Evolutionary conservation across 2,113 vertebrate species (phyloP), one percentile per base, ranked within the genome.

Genomic region (Oncorhynchus kisutch): DNA sequence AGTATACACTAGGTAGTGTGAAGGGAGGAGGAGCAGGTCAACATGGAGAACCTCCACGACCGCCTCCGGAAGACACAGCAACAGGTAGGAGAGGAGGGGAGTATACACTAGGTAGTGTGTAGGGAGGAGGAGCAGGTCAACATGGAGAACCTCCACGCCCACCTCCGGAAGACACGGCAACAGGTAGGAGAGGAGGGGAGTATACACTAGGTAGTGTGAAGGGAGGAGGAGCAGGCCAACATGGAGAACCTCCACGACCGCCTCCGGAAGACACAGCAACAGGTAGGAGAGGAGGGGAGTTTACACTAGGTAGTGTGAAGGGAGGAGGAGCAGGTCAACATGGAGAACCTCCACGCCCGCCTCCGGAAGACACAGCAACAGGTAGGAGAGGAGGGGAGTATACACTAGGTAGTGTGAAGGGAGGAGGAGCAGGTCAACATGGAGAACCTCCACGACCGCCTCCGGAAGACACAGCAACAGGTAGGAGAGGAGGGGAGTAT

Each of bases 381-480:
- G 95, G 97, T 98, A 78, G 6, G 76, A 13, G 14, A 34, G 31
- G 31, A 6, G 31, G 31, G 31, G 31, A 6, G 1, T 34, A 1
- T 34, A 34, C 31, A 34, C 31, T 31, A 6, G 31, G 31, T 5
- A 31, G 31, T 34, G 5, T 31, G 31, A 6, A 31, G 5, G 31
- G 97, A 99, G 76, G 97, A 99, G 75, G 96, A 99, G 74, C 96
- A 98, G 80, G 24, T 91, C 88, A 96, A 94, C 82, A 86, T 88
- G 75, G 96, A 98, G 65, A 88, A 86, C 59, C 94, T 98, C 84
- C 95, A 92, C 0, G 97, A 98, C 65, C 93, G 95, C 0, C 94
- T 97, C 91, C 95, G 95, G 84, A 97, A 96, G 90, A 95, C 94
- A 0, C 94, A 96, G 0, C 96, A 97, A 89, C 95, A 96, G 95